A percentile compares a stretch with the other conserved stretches of the same genome.
Conservation (phyloP, 2,113 vertebrate species). For the Myotis brandtii region DNA sequence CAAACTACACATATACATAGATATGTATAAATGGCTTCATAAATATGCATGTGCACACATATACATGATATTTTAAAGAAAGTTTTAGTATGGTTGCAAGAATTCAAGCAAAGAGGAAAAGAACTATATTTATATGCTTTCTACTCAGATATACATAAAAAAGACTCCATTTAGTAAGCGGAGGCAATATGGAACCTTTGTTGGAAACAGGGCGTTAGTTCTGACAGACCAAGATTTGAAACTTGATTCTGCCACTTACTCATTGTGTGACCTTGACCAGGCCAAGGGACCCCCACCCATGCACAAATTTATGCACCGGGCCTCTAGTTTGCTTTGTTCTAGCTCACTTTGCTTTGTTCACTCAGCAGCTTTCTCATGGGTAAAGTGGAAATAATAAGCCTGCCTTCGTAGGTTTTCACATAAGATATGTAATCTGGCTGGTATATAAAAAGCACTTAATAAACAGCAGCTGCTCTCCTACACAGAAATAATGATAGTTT, state of each 20-base stretch:
- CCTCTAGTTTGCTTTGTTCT: too few relatives aligned
- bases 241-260: not conserved
- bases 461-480: not conserved
- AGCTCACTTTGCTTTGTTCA: not conserved
- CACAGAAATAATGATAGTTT: not conserved
- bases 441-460: not conserved
- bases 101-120: constrained; percentile 39
- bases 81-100: not conserved
- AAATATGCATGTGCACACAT: not conserved
- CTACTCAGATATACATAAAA: not conserved
- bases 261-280: not conserved
- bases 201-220: not conserved
- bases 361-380: not conserved
- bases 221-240: constrained; percentile 10
- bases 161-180: constrained; percentile 4
- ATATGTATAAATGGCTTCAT: not conserved
- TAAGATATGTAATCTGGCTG: not conserved
- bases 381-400: not conserved
- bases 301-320: too few relatives aligned
- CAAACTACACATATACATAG: not conserved
- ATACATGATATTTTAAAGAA: not conserved
- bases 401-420: not conserved
- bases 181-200: not conserved
- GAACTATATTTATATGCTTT: not conserved
- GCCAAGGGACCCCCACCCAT: too few relatives aligned